Percentiles rank a stretch among this genome's conserved stretches.
Evolutionary conservation across 2,888 invertebrate genomes (phyloP).

Genomic region (Rhamphomyia laevipes): DNA sequence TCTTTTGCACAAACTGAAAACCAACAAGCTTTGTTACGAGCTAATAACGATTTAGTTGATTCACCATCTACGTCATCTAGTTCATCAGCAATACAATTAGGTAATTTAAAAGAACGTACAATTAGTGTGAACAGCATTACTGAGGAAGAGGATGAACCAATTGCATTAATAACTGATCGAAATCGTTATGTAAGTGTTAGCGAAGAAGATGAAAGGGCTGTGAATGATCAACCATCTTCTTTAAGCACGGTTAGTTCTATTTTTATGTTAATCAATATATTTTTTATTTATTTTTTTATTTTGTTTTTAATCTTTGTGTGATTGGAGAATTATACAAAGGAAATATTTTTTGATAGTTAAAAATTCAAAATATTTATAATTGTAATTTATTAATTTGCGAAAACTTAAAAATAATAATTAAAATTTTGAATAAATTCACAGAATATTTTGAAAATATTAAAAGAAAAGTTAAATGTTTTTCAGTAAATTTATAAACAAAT

Average conservation of each 20-base stretch:
- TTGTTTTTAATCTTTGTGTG: background rate
- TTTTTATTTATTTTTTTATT: background rate
- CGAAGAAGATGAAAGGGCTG: constrained; percentile 30
- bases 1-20: constrained; percentile 20
- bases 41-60: too few relatives aligned
- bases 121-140: constrained; percentile 29
- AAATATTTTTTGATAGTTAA: too few relatives aligned
- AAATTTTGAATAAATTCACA: too few relatives aligned
- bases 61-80: background rate
- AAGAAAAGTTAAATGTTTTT: too few relatives aligned
- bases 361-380: too few relatives aligned
- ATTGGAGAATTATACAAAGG: too few relatives aligned
- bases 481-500: too few relatives aligned
- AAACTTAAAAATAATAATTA: too few relatives aligned
- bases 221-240: background rate
- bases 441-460: too few relatives aligned
- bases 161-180: constrained; percentile 27
- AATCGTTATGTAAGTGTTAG: constrained; percentile 33
- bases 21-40: background rate
- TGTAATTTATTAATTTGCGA: too few relatives aligned
- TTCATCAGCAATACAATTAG: background rate
- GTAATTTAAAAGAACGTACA: constrained; percentile 26
- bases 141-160: constrained; percentile 32
- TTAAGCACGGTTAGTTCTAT: background rate
- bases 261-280: background rate